Conservation (phyloP, 2,888 invertebrate species). For the Drosophila kokeensis region DNA sequence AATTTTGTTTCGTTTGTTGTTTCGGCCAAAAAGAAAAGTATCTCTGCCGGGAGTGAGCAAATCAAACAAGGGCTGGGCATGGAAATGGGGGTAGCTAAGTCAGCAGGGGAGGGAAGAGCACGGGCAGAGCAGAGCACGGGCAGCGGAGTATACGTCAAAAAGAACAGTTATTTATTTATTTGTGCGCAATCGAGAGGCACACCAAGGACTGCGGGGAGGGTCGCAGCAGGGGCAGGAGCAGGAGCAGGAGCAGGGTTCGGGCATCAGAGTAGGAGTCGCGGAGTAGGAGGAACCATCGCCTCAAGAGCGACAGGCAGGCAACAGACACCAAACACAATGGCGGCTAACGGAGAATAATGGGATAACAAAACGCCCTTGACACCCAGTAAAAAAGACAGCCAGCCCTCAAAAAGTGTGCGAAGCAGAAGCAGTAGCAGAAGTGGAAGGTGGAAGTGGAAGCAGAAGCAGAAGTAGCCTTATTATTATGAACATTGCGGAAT, state of each 20-base stretch:
- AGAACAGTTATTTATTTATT: constrained; percentile 83
- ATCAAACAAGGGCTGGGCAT: constrained; percentile 50
- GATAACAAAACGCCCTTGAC: constrained; percentile 84
- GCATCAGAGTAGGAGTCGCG: background rate
- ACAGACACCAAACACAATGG: constrained; percentile 57
- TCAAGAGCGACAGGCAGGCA: constrained; percentile 23
- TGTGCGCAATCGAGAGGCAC: constrained; percentile 72
- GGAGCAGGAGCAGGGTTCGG: background rate
- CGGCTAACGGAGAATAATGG: constrained; percentile 81
- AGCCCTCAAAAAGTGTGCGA: constrained; percentile 70
- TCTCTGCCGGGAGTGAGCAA: constrained; percentile 73
- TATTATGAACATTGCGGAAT: constrained; percentile 75
- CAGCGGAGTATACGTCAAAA: constrained; percentile 77
- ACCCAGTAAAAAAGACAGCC: constrained; percentile 82
- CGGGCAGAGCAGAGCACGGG: constrained; percentile 23
- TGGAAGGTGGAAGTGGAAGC: constrained; percentile 44
- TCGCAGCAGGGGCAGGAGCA: background rate
- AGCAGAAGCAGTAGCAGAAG: constrained; percentile 41
- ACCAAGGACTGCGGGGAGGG: constrained; percentile 7
- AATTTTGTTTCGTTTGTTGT: constrained; percentile 59
- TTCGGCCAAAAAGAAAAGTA: constrained; percentile 54
- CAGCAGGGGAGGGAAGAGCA: constrained; percentile 19
- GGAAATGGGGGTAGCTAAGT: constrained; percentile 36
- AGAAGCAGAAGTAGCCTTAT: constrained; percentile 75
- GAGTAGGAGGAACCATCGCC: constrained; percentile 29